These are phyloP conservation scores for Perithous albicinctus DNA, from an alignment of 2,888 invertebrate species.

Conservation along the genomic window DNA sequence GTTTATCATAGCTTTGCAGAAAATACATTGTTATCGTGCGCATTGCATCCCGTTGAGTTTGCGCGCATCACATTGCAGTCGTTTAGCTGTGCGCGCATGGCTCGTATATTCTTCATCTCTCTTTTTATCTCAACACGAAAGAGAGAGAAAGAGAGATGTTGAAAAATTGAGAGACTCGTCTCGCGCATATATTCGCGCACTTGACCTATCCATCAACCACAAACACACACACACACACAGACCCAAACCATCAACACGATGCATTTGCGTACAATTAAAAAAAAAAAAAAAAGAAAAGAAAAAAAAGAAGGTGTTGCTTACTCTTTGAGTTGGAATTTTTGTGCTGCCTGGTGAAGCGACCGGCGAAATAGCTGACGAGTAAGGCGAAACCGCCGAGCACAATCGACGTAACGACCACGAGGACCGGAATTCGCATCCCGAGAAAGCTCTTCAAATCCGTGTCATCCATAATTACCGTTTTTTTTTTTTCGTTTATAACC, in stretches of 20 bases:
- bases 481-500: not conserved
- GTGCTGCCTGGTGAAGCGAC: conserved; percentile 67
- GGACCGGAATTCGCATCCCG: conserved; percentile 61
- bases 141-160: not conserved
- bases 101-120: conserved; percentile 25
- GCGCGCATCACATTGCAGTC: conserved; percentile 48
- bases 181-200: not conserved
- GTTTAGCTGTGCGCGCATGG: conserved; percentile 46
- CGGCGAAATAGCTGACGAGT: conserved; percentile 71
- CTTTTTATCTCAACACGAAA: conserved; percentile 12
- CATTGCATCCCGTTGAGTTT: conserved; percentile 20
- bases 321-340: conserved; percentile 63
- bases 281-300: conserved; percentile 3
- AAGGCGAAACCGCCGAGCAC: conserved; percentile 71
- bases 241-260: too few relatives aligned
- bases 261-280: not conserved
- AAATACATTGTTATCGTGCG: not conserved
- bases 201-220: not conserved
- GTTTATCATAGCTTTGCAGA: not conserved
- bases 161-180: not conserved
- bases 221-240: not conserved
- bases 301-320: conserved; percentile 62
- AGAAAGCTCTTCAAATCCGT: conserved; percentile 52
- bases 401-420: conserved; percentile 65
- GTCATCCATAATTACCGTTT: conserved; percentile 61